Evolutionary conservation across 1,140 invertebrate genomes (phyloP).

Genomic region (Drosophila equinoxialis): DNA sequence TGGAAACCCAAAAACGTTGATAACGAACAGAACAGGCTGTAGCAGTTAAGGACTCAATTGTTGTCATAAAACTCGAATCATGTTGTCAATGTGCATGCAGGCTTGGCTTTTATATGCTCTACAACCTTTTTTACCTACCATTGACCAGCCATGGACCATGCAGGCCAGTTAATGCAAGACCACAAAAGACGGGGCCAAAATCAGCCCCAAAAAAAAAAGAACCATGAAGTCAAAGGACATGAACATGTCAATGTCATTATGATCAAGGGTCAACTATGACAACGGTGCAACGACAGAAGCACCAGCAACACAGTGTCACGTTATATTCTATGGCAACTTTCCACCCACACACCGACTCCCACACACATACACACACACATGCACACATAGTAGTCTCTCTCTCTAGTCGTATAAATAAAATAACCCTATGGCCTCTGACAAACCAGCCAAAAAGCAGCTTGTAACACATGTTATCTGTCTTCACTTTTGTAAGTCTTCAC

Average conservation of each 20-base stretch:
- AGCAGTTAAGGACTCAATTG: constrained; percentile 52
- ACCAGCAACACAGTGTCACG: constrained; percentile 1
- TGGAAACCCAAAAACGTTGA: constrained; percentile 18
- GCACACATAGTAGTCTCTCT: constrained; percentile 11
- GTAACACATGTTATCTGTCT: constrained; percentile 59
- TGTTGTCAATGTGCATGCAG: constrained; percentile 50
- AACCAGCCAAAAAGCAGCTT: constrained; percentile 34
- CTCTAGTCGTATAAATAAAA: constrained; percentile 60
- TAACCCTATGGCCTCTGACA: constrained; percentile 46
- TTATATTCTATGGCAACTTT: constrained; percentile 18
- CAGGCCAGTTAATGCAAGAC: constrained; percentile 49
- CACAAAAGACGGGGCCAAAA: constrained; percentile 33
- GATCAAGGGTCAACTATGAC: constrained; percentile 44
- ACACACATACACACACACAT: neutral
- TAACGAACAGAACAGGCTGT: neutral
- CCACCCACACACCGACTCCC: neutral
- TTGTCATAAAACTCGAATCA: constrained; percentile 70
- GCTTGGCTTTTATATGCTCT: constrained; percentile 34
- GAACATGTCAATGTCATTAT: constrained; percentile 61
- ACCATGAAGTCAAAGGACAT: constrained; percentile 13
- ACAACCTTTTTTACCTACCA: constrained; percentile 15
- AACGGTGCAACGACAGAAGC: constrained; percentile 31
- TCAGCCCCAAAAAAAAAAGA: neutral
- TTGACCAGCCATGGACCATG: constrained; percentile 30
- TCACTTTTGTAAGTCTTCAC: constrained; percentile 56